Base-by-base conservation (phyloP, 2,797 vertebrate species). In the Danio choprae region DNA sequence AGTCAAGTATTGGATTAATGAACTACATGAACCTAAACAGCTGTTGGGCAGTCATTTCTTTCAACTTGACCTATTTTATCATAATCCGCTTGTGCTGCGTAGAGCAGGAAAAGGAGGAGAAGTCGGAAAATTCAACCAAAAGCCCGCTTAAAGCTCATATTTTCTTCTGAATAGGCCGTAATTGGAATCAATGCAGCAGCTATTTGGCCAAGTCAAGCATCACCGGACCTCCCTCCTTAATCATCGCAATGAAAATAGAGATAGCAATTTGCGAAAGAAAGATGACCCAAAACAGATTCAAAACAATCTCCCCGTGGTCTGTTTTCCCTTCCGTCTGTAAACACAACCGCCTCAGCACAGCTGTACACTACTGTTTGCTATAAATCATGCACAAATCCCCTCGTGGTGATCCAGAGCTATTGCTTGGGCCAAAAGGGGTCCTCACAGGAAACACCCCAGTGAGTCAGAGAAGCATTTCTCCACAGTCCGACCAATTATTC, bases 51-150 rank as follows among this genome's bases (percentile, higher is more conserved):
- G 83, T 79, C 62, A 85, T 85, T 83, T 72, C 70, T 64, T 74
- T 78, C 77, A 80, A 83, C 74, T 73, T 83, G 81, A 84, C 80
- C 81, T 73, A 85, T 87, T 86, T 83, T 77, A 5, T 79, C 38
- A 78, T 83, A 84, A 84, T 81, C 78, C 50, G 18, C 77, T 80
- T 82, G 85, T 68, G 75, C 74, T 77, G 48, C 67, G 51, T 78
- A 79, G 81, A 68, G 12, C 63, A 46, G 51, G 15, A 76, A 71
- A 70, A 74, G 38, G 50, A 36, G n/a, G 40, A 53, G 53, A 77
- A 74, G 40, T 48, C 13, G 18, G 29, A 74, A 81, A 70, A 55
- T 60, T 36, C 20, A 51, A 73, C 72, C 46, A 55, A 59, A 65
- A 12, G 53, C 72, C 60, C n/a, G 46, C 55, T 78, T 78, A 40